Evolutionary conservation across 2,113 vertebrate species (phyloP), one percentile per base, ranked within the genome.

Genomic region (Cygnus atratus): DNA sequence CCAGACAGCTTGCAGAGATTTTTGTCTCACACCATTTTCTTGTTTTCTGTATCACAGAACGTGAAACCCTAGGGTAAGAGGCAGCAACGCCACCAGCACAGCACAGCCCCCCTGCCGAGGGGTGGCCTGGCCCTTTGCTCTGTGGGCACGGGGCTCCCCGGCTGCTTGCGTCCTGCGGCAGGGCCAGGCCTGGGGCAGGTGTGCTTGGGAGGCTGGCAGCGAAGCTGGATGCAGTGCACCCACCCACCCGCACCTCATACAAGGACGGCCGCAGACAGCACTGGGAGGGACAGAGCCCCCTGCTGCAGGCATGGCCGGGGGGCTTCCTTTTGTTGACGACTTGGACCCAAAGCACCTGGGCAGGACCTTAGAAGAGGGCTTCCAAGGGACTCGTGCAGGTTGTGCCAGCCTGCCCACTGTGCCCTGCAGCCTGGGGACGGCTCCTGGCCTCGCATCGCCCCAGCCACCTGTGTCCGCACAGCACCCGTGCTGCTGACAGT

Each of bases 291-390:
- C 46, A 11, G 54, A 18, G 62, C 29, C 54, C 35, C 1, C 46
- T 13, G 37, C 37, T 14, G 24, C n/a, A 13, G n/a, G n/a, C 0
- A 4, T 61, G 19, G 48, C 59, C 21, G 13, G 33, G 19, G 65
- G 29, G 16, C 2, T 11, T 35, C 1, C 2, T 26, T 43, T 29
- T 4, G 3, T 25, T 41, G 41, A 41, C 9, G 22, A 28, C 18
- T 35, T 58, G 9, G 19, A 33, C 13, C 59, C 68, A 43, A 35
- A 48, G 25, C 10, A 33, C 21, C 61, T 6, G 6, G 37, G 33
- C 70, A 58, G 61, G 35, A 31, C 18, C 39, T 44, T 1, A 2
- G 48, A 21, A 24, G 15, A 63, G 17, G n/a, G 22, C 48, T 79
- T 22, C 35, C 35, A 41, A 5, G 25, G 12, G 28, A 35, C 20